A percentile compares a stretch with the other conserved stretches of the same genome.
phyloP scores from a whole-genome alignment of 2,888 invertebrate species.

The Sesia bembeciformis region DNA sequence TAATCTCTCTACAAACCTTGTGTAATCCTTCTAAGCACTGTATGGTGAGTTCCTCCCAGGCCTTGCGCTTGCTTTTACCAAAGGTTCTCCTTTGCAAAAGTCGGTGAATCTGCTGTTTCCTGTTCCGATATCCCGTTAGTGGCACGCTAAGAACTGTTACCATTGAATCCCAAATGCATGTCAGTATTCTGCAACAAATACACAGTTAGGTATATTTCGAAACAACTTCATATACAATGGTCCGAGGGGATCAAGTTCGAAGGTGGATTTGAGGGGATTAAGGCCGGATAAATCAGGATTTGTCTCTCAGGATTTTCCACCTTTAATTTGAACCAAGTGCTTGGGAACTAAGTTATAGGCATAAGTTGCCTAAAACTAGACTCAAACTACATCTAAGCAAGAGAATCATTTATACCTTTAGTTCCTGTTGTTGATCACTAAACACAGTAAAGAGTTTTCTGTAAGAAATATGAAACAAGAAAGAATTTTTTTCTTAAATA shows the following conservation, averaged over 20 bases:
- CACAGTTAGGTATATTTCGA: neutral
- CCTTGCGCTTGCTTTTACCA: slow-evolving; percentile 55
- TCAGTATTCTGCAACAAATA: slow-evolving; percentile 76
- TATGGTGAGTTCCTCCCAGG: slow-evolving; percentile 84
- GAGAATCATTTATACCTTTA: too few relatives aligned
- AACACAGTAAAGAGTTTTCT: too few relatives aligned
- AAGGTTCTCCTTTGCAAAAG: slow-evolving; percentile 72
- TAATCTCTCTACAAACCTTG: slow-evolving; percentile 66
- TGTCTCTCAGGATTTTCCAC: neutral
- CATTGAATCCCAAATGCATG: slow-evolving; percentile 94
- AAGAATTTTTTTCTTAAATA: too few relatives aligned
- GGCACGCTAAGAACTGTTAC: slow-evolving; percentile 89
- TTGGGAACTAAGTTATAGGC: too few relatives aligned
- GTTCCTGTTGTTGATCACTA: too few relatives aligned
- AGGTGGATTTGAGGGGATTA: neutral
- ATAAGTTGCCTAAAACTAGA: too few relatives aligned
- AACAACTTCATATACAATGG: too few relatives aligned
- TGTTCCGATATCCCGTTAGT: slow-evolving; percentile 70
- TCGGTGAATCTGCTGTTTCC: slow-evolving; percentile 53
- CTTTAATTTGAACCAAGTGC: too few relatives aligned
- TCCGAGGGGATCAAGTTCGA: too few relatives aligned
- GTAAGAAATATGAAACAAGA: too few relatives aligned
- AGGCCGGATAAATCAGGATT: neutral
- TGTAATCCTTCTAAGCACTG: slow-evolving; percentile 92
- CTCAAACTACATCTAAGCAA: too few relatives aligned